phyloP scores from a whole-genome alignment of 2,888 invertebrate species.

The Poecilobothrus nobilitatus region DNA sequence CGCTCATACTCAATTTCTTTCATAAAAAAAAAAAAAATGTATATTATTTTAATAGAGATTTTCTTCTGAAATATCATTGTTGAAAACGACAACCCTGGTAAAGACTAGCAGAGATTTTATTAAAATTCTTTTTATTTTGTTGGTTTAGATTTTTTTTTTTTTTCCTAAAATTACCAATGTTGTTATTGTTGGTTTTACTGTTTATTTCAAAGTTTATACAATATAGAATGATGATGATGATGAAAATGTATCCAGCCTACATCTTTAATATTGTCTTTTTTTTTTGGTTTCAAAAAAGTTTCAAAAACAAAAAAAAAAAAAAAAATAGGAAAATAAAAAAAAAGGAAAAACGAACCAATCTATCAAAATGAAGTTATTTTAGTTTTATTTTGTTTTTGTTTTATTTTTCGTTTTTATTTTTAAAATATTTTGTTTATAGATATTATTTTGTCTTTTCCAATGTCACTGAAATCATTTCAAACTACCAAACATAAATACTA shows the following conservation, averaged over 20 bases:
- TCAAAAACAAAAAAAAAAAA: neutral
- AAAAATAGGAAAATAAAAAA: neutral
- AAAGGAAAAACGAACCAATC: neutral
- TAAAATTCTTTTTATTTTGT: neutral
- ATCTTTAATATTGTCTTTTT: neutral
- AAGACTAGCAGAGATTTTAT: neutral
- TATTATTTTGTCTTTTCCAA: no score
- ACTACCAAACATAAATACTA: no score
- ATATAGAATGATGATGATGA: neutral
- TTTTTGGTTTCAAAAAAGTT: neutral
- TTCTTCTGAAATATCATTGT: neutral
- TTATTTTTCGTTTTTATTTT: neutral
- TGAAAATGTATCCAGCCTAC: neutral
- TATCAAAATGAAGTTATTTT: constrained; percentile 3
- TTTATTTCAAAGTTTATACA: neutral
- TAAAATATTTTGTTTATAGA: no score
- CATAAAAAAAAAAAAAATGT: neutral
- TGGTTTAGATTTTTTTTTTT: neutral
- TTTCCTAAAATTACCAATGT: neutral
- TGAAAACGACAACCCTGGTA: neutral
- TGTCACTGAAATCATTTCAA: no score
- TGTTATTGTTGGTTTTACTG: neutral
- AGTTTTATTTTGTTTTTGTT: neutral
- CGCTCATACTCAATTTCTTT: neutral
- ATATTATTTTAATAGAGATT: neutral